Base-by-base conservation (phyloP, 1,140 invertebrate species). In the Dinothrombium tinctorium region DNA sequence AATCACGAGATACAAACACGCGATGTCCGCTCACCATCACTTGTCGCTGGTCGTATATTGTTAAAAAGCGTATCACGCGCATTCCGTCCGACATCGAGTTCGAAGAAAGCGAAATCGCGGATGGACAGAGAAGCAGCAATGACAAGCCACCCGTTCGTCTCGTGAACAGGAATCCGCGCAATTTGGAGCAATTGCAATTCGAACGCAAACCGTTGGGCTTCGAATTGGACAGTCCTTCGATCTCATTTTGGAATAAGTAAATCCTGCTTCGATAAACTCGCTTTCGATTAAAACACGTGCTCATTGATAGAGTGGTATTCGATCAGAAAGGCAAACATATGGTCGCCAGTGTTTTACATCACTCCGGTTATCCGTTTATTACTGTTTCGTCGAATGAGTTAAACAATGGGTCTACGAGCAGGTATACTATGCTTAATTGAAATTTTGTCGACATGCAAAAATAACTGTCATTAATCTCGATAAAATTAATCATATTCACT, bases 91-190 rank as follows among this genome's bases (percentile, higher is more conserved):
- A 46, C 20, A 25, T 25, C 24, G 39, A 44, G 40, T 21, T 48
- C 3, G 22, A 24, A 12, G 9, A 32, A 29, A 15, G 26, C 12
- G 43, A 47, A 33, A 14, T 44, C 7, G 14, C 12, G n/a, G n/a
- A 20, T n/a, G 37, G 31, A 12, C 12, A 31, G 15, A 14, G 2
- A 14, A 21, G 39, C 32, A 14, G 14, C 5, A 46, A 46, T 33
- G 45, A 46, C n/a, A 9, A 4, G 15, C 8, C 40, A 12, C 12
- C 20, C 3, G 17, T 26, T 8, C 20, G 29, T 19, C 14, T 46
- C 6, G 20, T 38, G 5, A 48, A 46, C 33, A 20, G 44, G 11
- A 48, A 48, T 42, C 46, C 46, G 11, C 15, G 46, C 12, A 48
- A 48, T 40, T 31, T 48, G 3, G 46, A 48, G 31, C 43, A 45